Evolutionary conservation across 1,140 invertebrate species (phyloP), one percentile per base, ranked within the genome.

Genomic region (Pectinophora gossypiella): DNA sequence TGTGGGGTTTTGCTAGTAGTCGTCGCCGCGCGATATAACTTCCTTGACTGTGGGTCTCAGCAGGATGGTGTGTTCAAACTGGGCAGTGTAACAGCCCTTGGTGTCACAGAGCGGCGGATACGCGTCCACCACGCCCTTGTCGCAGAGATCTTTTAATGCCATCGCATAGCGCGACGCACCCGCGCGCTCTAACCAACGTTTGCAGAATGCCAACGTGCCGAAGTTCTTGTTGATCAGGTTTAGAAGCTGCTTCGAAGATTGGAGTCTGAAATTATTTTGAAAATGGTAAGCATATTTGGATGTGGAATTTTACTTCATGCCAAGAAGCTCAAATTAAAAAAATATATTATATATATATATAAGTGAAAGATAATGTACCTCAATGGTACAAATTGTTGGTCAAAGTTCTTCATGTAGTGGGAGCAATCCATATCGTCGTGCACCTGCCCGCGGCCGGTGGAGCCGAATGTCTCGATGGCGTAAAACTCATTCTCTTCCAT

Each of bases 401-500:
- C 98, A 87, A 96, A 99, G 78, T 98, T 98, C 85, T 99, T 99
- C 98, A 99, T 99, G 75, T 99, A 99, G 89, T 99, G 99, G 21
- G 98, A 99, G 58, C 95, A 96, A 73, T 99, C 98, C 95, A 99
- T 98, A 80, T 99, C 99, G 85, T 99, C 98, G 81, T 99, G 97
- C 1, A 99, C 98, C 48, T 96, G 90, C 10, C 99, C 99, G 59
- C 95, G 94, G 2, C 99, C 99, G 10, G 99, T 99, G 2, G 97
- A 99, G 5, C 99, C 99, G 82, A 99, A 99, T 0, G 99, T 99
- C 89, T 99, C 99, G 60, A 99, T 99, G 0, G 99, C 99, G 89
- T 99, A 99, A 77, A 99, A 97, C 86, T 99, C 98, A 81, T 98
- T 96, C 87, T 99, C 98, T 89, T 99, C 99, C 99, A 99, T 99